A percentile compares a stretch with the other conserved stretches of the same genome.
phyloP scores from a whole-genome alignment of 2,888 invertebrate species.

The Heliconius cydno region DNA sequence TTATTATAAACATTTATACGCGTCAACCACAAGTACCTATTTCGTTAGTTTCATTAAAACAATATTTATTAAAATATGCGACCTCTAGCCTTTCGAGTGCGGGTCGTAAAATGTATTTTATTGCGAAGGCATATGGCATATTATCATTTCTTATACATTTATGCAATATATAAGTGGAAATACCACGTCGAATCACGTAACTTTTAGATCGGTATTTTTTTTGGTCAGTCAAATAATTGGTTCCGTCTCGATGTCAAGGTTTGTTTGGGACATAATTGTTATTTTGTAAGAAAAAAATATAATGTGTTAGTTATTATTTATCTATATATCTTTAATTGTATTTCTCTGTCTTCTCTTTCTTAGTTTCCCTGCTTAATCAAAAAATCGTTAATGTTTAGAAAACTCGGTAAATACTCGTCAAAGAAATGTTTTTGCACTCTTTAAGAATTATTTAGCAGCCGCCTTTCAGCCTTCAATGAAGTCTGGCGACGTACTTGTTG shows the following conservation, averaged over 20 bases:
- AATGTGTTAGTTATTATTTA: neutral
- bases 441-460: slow-evolving; percentile 33
- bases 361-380: neutral
- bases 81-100: slow-evolving; percentile 9
- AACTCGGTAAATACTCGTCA: slow-evolving; percentile 31
- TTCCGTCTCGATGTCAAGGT: slow-evolving; percentile 36
- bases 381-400: slow-evolving; percentile 7
- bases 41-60: slow-evolving; percentile 20
- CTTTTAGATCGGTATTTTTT: slow-evolving; percentile 32
- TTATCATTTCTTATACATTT: slow-evolving; percentile 20
- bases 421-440: slow-evolving; percentile 35
- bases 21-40: neutral
- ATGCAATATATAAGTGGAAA: slow-evolving; percentile 22
- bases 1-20: neutral
- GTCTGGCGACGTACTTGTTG: slow-evolving; percentile 39
- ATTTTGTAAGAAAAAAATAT: neutral
- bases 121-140: slow-evolving; percentile 6
- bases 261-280: slow-evolving; percentile 1
- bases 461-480: slow-evolving; percentile 39
- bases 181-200: slow-evolving; percentile 22
- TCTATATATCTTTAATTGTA: neutral
- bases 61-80: slow-evolving; percentile 27
- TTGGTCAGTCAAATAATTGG: slow-evolving; percentile 38
- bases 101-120: slow-evolving; percentile 16
- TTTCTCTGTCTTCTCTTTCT: too few relatives aligned